Conservation (phyloP, 2,113 vertebrate genomes). For the Sebastes fasciatus region DNA sequence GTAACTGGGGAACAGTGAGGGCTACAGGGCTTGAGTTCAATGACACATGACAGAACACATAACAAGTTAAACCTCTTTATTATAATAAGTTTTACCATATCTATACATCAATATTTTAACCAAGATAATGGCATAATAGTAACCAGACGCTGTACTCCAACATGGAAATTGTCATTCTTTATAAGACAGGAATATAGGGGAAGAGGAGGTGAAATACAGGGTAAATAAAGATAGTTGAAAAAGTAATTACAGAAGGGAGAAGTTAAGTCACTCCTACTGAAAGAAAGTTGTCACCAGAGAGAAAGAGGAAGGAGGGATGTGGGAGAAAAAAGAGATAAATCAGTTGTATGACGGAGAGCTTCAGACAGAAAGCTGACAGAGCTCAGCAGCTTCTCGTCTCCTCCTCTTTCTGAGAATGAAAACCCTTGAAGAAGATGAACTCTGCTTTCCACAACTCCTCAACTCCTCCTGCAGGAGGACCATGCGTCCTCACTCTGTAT, state of each 20-base stretch:
- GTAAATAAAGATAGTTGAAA: neutral
- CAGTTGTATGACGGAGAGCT: neutral
- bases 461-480: conserved; percentile 35
- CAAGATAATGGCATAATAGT: no score
- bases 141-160: no score
- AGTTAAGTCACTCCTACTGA: neutral
- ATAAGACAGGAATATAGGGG: neutral
- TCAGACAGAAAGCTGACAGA: neutral
- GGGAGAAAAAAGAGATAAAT: neutral
- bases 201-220: neutral
- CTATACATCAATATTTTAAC: no score
- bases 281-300: neutral
- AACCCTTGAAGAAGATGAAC: neutral
- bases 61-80: no score
- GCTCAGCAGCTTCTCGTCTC: neutral
- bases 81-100: no score
- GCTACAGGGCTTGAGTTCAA: neutral
- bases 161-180: neutral
- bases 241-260: neutral
- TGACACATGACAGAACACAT: no score
- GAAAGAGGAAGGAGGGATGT: neutral
- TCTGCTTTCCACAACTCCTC: conserved; percentile 42
- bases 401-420: neutral
- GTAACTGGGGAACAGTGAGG: no score
- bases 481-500: neutral